Conservation (phyloP, 2,113 vertebrate genomes). For the Okapia johnstoni region DNA sequence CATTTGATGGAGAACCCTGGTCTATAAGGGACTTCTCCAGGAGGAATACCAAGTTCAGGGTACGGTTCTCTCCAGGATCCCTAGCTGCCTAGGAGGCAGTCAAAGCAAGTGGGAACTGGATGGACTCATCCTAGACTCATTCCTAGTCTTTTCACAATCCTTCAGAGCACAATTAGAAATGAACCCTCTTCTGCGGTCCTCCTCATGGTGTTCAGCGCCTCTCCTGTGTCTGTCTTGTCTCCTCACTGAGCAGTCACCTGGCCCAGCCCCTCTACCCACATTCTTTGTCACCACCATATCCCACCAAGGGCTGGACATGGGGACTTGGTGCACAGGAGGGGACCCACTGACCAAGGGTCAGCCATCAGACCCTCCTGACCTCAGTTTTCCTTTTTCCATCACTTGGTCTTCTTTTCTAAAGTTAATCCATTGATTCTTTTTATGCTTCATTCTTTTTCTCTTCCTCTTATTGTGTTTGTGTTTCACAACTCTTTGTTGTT, state of each 20-base stretch:
- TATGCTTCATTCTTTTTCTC: neutral
- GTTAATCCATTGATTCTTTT: neutral
- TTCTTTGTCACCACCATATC: neutral
- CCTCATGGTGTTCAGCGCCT: neutral
- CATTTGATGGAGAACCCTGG: neutral
- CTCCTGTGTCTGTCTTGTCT: neutral
- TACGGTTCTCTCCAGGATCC: neutral
- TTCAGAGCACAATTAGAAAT: neutral
- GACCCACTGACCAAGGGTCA: neutral
- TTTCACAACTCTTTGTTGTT: neutral
- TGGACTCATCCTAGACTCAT: rapidly evolving
- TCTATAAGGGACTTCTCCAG: neutral
- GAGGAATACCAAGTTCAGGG: neutral
- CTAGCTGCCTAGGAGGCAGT: neutral
- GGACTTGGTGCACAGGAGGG: neutral
- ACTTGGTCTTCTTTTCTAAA: neutral
- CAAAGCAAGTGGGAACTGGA: neutral
- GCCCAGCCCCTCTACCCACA: neutral
- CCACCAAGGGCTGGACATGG: neutral
- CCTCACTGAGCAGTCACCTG: neutral
- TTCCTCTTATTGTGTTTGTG: neutral
- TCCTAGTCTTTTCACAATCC: neutral
- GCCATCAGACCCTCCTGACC: neutral
- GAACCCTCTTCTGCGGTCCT: neutral
- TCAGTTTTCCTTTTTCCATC: neutral